These are phyloP conservation scores for Lordiphosa collinella DNA, from an alignment of 1,140 invertebrate genomes.

Conservation along the genomic window DNA sequence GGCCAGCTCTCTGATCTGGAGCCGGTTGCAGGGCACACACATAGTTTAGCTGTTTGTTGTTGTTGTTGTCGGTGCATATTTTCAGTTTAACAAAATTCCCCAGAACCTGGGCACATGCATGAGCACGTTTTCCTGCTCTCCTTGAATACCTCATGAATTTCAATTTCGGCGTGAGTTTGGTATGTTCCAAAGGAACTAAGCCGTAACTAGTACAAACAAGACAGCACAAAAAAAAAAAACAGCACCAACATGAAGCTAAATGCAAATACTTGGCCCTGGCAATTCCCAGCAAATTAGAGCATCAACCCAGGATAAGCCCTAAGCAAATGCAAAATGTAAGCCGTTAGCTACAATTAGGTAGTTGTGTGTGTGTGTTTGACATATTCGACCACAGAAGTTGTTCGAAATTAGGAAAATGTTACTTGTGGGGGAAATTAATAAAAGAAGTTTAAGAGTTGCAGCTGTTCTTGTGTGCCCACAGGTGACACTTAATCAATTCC, in stretches of 20 bases:
- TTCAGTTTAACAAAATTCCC: slow-evolving; percentile 56
- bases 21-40: slow-evolving; percentile 32
- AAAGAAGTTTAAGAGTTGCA: background rate
- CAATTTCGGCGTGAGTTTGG: slow-evolving; percentile 26
- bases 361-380: background rate
- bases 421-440: background rate
- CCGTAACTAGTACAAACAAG: slow-evolving; percentile 8
- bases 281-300: slow-evolving; percentile 41
- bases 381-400: no score
- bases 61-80: slow-evolving; percentile 56
- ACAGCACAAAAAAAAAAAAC: slow-evolving; percentile 1
- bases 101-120: slow-evolving; percentile 32
- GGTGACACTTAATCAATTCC: no score
- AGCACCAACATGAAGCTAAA: background rate
- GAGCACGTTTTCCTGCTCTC: slow-evolving; percentile 50
- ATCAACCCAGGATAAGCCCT: slow-evolving; percentile 13
- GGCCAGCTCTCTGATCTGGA: slow-evolving; percentile 9
- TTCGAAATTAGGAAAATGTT: background rate
- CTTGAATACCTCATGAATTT: slow-evolving; percentile 65
- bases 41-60: slow-evolving; percentile 49
- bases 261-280: slow-evolving; percentile 11
- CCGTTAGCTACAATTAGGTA: slow-evolving; percentile 17
- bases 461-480: no score
- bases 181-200: no score
- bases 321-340: slow-evolving; percentile 18